Evolutionary conservation across 2,888 invertebrate genomes (phyloP).

Genomic region (Drosophila paracracens): DNA sequence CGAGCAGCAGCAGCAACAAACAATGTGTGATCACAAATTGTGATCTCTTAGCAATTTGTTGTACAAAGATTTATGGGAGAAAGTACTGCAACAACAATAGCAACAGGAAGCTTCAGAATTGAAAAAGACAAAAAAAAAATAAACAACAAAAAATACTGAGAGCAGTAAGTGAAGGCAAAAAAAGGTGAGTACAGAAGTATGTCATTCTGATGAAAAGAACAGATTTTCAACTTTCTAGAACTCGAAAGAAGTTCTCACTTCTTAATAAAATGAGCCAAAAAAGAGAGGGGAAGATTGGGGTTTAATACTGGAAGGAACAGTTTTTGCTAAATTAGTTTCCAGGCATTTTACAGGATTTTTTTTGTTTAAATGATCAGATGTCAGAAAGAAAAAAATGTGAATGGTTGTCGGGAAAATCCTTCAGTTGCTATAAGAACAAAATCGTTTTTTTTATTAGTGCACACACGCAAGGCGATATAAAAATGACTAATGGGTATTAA

Average conservation of each 20-base stretch:
- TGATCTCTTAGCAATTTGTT: constrained; percentile 60
- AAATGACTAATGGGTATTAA: constrained; percentile 20
- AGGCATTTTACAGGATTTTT: background rate
- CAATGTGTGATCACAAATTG: constrained; percentile 48
- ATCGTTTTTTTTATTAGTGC: constrained; percentile 12
- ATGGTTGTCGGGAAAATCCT: constrained; percentile 27
- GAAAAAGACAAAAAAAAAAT: background rate
- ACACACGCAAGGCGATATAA: constrained; percentile 29
- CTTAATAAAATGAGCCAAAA: background rate
- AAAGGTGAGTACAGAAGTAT: constrained; percentile 18
- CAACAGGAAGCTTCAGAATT: constrained; percentile 21
- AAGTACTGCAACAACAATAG: constrained; percentile 48
- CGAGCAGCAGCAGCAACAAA: constrained; percentile 28
- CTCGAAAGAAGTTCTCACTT: constrained; percentile 1
- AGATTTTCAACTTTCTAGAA: constrained; percentile 25
- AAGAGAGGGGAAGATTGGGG: background rate
- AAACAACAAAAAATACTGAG: constrained; percentile 2
- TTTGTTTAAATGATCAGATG: constrained; percentile 13
- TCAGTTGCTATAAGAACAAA: constrained; percentile 11
- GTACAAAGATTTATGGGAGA: constrained; percentile 71
- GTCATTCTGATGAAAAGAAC: constrained; percentile 13
- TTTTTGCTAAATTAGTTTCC: background rate
- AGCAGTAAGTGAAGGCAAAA: constrained; percentile 5
- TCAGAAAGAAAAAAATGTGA: constrained; percentile 12
- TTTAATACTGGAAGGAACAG: background rate